These are phyloP conservation scores for Drosophila yooni DNA, from an alignment of 2,888 invertebrate species.

Conservation along the genomic window DNA sequence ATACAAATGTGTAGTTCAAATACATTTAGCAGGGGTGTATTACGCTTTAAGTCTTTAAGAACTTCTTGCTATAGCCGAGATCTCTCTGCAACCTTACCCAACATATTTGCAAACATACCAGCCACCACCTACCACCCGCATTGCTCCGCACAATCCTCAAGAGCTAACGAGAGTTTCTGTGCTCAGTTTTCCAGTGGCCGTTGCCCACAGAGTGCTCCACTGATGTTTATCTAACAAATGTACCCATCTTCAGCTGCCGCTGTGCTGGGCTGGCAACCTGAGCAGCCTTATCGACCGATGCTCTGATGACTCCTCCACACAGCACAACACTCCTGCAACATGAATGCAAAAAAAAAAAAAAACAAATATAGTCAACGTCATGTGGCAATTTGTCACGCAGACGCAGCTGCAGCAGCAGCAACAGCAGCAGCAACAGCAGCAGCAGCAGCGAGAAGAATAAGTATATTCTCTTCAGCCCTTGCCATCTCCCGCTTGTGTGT, in stretches of 20 bases:
- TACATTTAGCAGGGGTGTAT: neutral
- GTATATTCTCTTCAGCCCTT: neutral
- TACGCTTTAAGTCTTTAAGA: neutral
- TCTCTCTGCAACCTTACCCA: constrained; percentile 2
- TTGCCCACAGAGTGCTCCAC: constrained; percentile 27
- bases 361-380: constrained; percentile 57
- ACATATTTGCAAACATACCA: neutral
- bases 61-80: neutral
- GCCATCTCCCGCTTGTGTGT: neutral
- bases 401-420: constrained; percentile 35
- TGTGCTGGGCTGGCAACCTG: constrained; percentile 39
- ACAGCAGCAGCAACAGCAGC: neutral
- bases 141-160: constrained; percentile 10
- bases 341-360: constrained; percentile 20
- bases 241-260: constrained; percentile 27
- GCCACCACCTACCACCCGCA: neutral
- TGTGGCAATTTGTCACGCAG: constrained; percentile 74
- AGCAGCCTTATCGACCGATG: constrained; percentile 45
- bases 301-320: constrained; percentile 37
- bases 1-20: neutral
- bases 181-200: constrained; percentile 41
- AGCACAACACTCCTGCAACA: constrained; percentile 21
- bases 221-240: constrained; percentile 73
- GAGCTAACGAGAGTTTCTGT: constrained; percentile 35
- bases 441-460: neutral